Conservation (phyloP, 2,113 vertebrate genomes). For the Rhizomys pruinosus region DNA sequence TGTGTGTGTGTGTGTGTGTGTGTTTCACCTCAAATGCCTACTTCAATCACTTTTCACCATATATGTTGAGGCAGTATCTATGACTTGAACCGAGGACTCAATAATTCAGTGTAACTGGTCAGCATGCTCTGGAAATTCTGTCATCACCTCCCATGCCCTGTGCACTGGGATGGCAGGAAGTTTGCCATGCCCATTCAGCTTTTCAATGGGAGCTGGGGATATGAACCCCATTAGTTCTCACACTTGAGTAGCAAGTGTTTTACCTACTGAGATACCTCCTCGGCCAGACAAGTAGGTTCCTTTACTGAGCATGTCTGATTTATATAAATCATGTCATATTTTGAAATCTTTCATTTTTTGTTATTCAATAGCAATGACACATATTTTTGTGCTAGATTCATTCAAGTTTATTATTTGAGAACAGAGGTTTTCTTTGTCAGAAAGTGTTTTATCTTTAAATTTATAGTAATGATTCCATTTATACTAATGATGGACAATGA, state of each 20-base stretch:
- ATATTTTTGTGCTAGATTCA: too few relatives aligned
- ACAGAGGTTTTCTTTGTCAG: too few relatives aligned
- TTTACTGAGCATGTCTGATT: neutral
- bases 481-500: too few relatives aligned
- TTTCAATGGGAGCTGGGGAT: neutral
- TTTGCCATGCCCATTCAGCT: neutral
- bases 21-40: neutral
- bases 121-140: neutral
- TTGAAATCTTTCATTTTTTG: too few relatives aligned
- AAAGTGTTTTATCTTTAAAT: too few relatives aligned
- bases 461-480: too few relatives aligned
- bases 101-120: neutral
- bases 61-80: neutral
- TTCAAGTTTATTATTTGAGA: too few relatives aligned
- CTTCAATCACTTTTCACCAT: neutral
- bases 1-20: neutral
- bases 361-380: too few relatives aligned
- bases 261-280: neutral
- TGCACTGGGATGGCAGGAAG: neutral
- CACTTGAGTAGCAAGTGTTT: neutral
- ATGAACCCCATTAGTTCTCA: neutral
- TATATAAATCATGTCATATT: neutral
- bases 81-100: neutral
- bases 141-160: neutral
- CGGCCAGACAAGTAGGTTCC: neutral